phyloP scores from a whole-genome alignment of 2,797 vertebrate genomes.

The Danio tinwini region DNA sequence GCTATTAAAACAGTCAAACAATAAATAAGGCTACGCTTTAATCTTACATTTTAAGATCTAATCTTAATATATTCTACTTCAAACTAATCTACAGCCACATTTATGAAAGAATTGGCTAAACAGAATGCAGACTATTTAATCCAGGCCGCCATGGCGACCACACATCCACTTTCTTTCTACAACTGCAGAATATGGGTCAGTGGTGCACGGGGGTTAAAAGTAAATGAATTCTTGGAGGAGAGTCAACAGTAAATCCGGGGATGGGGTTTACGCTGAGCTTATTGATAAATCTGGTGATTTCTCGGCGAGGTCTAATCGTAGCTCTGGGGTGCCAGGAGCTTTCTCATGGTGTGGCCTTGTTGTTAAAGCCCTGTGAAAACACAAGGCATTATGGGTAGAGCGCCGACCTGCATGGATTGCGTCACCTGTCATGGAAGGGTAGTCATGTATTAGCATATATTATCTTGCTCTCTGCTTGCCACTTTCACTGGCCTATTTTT shows the following conservation, averaged over 20 bases:
- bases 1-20: no score
- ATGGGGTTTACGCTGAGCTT: conserved; percentile 28
- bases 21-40: no score
- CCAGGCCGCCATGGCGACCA: conserved; percentile 4
- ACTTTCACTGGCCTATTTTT: conserved; percentile 1
- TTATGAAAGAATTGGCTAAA: conserved; percentile 26
- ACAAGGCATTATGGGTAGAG: conserved; percentile 27
- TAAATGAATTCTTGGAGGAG: conserved; percentile 38
- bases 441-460: conserved; percentile 15
- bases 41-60: no score
- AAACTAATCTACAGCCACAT: no score
- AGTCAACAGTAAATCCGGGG: conserved; percentile 33
- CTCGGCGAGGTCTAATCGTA: conserved; percentile 30
- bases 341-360: conserved; percentile 13
- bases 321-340: conserved; percentile 3
- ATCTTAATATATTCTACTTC: no score
- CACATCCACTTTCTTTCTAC: not conserved
- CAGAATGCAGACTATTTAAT: not conserved
- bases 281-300: conserved; percentile 50
- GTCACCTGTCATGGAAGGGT: not conserved
- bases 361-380: conserved; percentile 35
- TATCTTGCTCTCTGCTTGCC: not conserved
- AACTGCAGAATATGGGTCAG: conserved; percentile 37
- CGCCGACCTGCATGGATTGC: not conserved
- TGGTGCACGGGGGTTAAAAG: conserved; percentile 37